A percentile compares a stretch with the other conserved stretches of the same genome.
phyloP scores from a whole-genome alignment of 2,113 vertebrate species.

The Ardeotis arabs region DNA sequence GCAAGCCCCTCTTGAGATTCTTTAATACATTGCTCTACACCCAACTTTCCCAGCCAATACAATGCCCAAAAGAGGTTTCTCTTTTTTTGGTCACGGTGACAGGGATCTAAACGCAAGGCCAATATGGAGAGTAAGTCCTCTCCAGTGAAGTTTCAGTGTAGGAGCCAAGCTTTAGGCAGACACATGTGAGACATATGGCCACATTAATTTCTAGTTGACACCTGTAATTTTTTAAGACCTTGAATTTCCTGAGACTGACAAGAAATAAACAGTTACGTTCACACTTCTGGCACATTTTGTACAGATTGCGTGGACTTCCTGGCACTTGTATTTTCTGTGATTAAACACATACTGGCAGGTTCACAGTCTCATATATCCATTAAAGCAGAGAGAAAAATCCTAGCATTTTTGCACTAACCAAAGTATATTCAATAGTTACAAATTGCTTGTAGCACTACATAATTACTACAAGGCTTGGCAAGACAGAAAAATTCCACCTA shows the following conservation, averaged over 20 bases:
- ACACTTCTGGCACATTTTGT: not conserved
- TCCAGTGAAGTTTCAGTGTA: not conserved
- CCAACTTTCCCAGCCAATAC: not conserved
- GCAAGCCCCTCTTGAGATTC: not conserved
- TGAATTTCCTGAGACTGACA: not conserved
- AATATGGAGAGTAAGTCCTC: not conserved
- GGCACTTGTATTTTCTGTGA: not conserved
- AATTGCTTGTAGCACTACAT: not conserved
- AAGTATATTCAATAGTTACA: not conserved
- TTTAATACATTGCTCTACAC: not conserved
- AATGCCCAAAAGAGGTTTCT: not conserved
- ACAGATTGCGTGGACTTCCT: not conserved
- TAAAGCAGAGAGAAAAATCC: not conserved
- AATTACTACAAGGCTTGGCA: not conserved
- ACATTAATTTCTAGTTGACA: not conserved
- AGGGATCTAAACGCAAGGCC: not conserved
- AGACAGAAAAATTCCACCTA: not conserved
- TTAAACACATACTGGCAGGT: not conserved
- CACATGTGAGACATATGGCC: accelerated
- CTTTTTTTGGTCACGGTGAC: not conserved
- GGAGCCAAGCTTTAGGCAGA: not conserved
- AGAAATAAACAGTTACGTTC: not conserved
- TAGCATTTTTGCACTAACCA: not conserved
- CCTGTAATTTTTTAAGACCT: not conserved
- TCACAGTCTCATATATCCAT: not conserved